phyloP scores from a whole-genome alignment of 2,797 vertebrate genomes.

The Gobionotothen gibberifrons region DNA sequence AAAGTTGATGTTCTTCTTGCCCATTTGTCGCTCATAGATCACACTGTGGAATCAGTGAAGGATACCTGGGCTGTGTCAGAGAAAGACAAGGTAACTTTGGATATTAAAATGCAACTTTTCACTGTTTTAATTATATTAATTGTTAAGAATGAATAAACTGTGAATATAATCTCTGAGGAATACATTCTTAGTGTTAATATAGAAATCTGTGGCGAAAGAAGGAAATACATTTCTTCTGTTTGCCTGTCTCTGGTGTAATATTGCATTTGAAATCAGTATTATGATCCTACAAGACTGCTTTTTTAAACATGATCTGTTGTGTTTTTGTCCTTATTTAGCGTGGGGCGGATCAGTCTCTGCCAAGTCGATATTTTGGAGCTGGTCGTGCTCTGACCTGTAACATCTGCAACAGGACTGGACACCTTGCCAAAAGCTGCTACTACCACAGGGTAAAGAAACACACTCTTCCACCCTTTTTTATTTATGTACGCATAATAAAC shows the following conservation, averaged over 20 bases:
- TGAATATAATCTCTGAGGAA: neutral
- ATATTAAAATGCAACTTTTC: neutral
- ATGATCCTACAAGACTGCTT: neutral
- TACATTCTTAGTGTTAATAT: neutral
- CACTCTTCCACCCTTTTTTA: neutral
- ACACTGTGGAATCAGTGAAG: conserved; percentile 9
- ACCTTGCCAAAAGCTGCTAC: conserved; percentile 67
- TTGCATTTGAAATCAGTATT: neutral
- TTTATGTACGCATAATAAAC: neutral
- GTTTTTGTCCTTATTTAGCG: conserved; percentile 33
- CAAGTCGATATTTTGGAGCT: conserved; percentile 50
- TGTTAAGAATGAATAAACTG: neutral
- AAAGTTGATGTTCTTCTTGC: neutral
- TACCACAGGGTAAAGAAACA: conserved; percentile 62
- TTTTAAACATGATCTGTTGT: neutral
- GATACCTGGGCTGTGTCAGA: conserved; percentile 69
- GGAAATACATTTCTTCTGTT: neutral
- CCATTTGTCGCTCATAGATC: conserved; percentile 53
- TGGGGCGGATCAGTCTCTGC: conserved; percentile 7
- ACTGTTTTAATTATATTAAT: no score
- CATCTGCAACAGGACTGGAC: conserved; percentile 69
- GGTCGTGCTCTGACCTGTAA: conserved; percentile 54
- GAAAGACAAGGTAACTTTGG: conserved; percentile 73
- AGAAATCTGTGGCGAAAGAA: neutral
- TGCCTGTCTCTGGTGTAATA: neutral